These are phyloP conservation scores for Cerastis leucographa DNA, from an alignment of 2,888 invertebrate species.

Conservation along the genomic window DNA sequence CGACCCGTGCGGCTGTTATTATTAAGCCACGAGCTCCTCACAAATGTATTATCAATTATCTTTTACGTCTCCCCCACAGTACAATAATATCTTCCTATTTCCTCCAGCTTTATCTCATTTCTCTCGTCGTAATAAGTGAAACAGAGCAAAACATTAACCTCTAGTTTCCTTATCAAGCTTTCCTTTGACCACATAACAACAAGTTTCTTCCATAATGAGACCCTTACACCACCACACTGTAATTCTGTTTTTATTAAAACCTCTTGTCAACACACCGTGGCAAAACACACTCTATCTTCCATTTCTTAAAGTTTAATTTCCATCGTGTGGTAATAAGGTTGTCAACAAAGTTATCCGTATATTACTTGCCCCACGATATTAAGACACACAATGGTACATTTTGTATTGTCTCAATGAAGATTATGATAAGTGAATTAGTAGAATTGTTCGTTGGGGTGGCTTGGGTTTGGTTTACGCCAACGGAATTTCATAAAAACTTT, in stretches of 20 bases:
- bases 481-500: too few species aligned
- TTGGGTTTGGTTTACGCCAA: neutral
- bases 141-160: constrained; percentile 31
- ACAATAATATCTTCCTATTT: constrained; percentile 5
- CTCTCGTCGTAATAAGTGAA: constrained; percentile 31
- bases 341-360: constrained; percentile 40
- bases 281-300: neutral
- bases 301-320: neutral
- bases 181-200: constrained; percentile 49
- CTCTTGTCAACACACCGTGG: neutral
- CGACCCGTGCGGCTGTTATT: too few species aligned
- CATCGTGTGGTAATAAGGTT: neutral
- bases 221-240: constrained; percentile 42
- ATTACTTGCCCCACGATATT: constrained; percentile 51
- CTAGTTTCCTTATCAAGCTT: constrained; percentile 45
- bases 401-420: constrained; percentile 32
- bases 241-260: constrained; percentile 66
- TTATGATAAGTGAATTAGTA: constrained; percentile 44
- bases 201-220: constrained; percentile 52
- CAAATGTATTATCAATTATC: neutral
- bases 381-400: constrained; percentile 43
- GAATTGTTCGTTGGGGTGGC: constrained; percentile 18
- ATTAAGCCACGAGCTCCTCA: too few species aligned
- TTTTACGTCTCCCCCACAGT: neutral
- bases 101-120: constrained; percentile 17